phyloP scores from a whole-genome alignment of 1,140 invertebrate species.

The Drosophila sturtevanti region DNA sequence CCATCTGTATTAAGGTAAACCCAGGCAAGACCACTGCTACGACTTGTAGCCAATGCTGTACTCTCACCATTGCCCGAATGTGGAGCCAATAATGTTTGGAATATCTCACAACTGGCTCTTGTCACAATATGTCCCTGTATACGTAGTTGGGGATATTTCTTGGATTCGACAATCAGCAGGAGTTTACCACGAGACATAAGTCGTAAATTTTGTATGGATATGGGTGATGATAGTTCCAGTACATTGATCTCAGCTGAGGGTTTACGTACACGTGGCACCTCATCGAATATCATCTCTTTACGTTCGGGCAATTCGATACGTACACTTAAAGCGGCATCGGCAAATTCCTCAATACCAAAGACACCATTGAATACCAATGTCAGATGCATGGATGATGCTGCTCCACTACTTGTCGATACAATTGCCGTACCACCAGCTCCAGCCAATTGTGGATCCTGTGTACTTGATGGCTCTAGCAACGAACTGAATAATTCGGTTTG shows the following conservation, averaged over 20 bases:
- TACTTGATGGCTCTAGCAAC: conserved; percentile 87
- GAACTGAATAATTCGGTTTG: conserved; percentile 92
- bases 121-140: conserved; percentile 88
- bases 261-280: conserved; percentile 85
- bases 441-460: conserved; percentile 82
- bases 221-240: conserved; percentile 88
- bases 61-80: conserved; percentile 82
- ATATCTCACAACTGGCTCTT: conserved; percentile 90
- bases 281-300: conserved; percentile 88
- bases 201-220: conserved; percentile 88
- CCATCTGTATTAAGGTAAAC: conserved; percentile 90
- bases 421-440: conserved; percentile 92
- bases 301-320: conserved; percentile 88
- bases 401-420: conserved; percentile 89
- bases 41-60: conserved; percentile 36
- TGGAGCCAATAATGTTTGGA: conserved; percentile 86
- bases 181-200: conserved; percentile 89
- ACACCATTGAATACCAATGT: conserved; percentile 92
- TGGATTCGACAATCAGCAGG: conserved; percentile 86
- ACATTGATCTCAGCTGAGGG: conserved; percentile 89
- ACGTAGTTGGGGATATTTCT: conserved; percentile 85
- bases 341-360: conserved; percentile 86
- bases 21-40: conserved; percentile 88
- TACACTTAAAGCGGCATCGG: conserved; percentile 87
- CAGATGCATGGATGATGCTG: conserved; percentile 91